phyloP scores from a whole-genome alignment of 2,113 vertebrate genomes.

The Peromyscus californicus region DNA sequence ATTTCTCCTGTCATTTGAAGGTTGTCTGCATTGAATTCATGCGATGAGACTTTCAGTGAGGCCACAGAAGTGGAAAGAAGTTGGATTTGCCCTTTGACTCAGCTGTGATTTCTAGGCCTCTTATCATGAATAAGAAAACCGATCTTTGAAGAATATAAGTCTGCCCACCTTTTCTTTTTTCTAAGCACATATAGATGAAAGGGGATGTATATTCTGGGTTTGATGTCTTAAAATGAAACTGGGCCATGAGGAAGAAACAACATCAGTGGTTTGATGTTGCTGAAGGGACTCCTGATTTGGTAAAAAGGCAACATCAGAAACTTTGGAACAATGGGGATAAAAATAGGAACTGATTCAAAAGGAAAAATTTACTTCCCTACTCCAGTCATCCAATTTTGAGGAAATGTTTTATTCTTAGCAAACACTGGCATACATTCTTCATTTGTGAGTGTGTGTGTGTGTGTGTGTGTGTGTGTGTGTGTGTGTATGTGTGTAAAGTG shows the following conservation, averaged over 20 bases:
- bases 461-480: too few species aligned
- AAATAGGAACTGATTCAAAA: conserved; percentile 36
- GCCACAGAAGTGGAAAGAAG: conserved; percentile 78
- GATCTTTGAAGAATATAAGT: conserved; percentile 74
- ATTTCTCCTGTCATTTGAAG: conserved; percentile 68
- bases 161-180: not conserved
- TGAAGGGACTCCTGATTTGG: conserved; percentile 38
- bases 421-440: not conserved
- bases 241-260: conserved; percentile 33
- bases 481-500: too few species aligned
- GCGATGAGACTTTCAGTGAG: conserved; percentile 67
- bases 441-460: too few species aligned
- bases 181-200: not conserved
- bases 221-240: conserved; percentile 43
- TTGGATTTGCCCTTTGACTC: conserved; percentile 78
- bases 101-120: conserved; percentile 74
- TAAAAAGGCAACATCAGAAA: conserved; percentile 39
- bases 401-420: conserved; percentile 6
- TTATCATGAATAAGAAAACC: conserved; percentile 76
- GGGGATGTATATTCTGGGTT: not conserved
- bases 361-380: not conserved
- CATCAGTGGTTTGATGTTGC: not conserved
- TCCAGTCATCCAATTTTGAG: not conserved
- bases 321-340: conserved; percentile 37
- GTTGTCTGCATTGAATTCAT: conserved; percentile 74